A percentile compares a stretch with the other conserved stretches of the same genome.
Evolutionary conservation across 2,888 invertebrate species (phyloP).

Genomic region (Nomada goodeniana): DNA sequence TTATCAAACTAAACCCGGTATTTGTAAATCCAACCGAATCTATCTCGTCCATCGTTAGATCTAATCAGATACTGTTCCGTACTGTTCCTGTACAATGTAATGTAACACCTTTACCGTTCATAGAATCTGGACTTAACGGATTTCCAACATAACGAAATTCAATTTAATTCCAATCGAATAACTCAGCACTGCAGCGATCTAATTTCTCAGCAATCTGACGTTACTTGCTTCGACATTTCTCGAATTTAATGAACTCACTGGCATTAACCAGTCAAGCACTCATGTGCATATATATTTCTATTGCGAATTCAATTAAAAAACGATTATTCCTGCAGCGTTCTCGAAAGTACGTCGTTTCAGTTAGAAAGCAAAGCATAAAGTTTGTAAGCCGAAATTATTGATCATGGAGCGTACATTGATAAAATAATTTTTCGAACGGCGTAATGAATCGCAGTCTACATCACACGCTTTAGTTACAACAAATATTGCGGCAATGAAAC

Average conservation of each 20-base stretch:
- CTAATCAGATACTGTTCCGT: no score
- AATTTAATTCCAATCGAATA: background rate
- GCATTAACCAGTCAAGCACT: background rate
- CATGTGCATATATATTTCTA: background rate
- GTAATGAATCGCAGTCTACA: no score
- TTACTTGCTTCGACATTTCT: conserved; percentile 2
- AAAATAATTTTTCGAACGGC: no score
- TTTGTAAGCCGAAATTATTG: no score
- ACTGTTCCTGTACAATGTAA: background rate
- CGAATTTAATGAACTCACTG: background rate
- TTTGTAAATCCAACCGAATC: no score
- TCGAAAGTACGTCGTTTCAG: no score
- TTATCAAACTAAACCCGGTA: no score
- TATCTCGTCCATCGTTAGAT: no score
- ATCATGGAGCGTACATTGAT: no score
- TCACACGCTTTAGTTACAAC: no score
- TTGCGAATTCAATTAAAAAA: background rate
- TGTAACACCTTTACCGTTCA: background rate
- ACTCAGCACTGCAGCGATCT: background rate
- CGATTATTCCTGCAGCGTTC: background rate
- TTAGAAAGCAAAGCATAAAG: no score
- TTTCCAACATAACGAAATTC: background rate
- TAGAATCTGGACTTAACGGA: background rate
- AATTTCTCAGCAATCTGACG: background rate
- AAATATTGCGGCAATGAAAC: no score